Base-by-base conservation (phyloP, 1,140 invertebrate species). In the Eurosta solidaginis region DNA sequence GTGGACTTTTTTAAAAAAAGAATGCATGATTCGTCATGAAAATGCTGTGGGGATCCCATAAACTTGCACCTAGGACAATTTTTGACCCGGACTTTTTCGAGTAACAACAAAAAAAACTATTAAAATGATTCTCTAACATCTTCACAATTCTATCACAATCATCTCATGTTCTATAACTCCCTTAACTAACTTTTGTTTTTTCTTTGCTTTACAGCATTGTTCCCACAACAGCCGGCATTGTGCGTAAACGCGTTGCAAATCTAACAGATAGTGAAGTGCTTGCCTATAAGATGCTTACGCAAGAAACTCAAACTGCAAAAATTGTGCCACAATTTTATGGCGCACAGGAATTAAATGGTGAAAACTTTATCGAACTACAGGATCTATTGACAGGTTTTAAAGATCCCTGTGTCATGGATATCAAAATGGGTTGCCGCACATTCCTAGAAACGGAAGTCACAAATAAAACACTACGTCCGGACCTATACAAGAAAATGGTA, bases 361-460 rank as follows among this genome's bases (percentile, higher is more conserved):
- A 98, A 83, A 93, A 92, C 49, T 97, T 96, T 85, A 96, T 97
- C 79, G 96, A 97, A 88, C 91, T 97, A 68, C 94, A 96, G 89
- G 95, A 97, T 87, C 89, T 98, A 2, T 86, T 97, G 20, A 93
- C 94, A 80, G 93, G 94, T 47, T 97, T 96, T 87, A 89, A 92
- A 80, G 94, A 97, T 87, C 95, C 95, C 0, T 92, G 95, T 81
- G 95, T 97, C 1, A 96, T 97, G 92, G 96, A 97, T 86, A 94
- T 97, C 49, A 97, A 97, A 90, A 95, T 97, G 91, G 96, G 96
- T 17, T 94, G 93, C 0, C 90, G 96, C 78, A 98, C 97, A 10
- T 99, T 98, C 86, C 90, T 98, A 5, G 97, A 98, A 88, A 93
- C 94, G 1, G 97, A 98, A 91, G 97, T 98, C 1, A 92, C 93